Evolutionary conservation across 1,140 invertebrate genomes (phyloP).

Genomic region (Hyles euphorbiae): DNA sequence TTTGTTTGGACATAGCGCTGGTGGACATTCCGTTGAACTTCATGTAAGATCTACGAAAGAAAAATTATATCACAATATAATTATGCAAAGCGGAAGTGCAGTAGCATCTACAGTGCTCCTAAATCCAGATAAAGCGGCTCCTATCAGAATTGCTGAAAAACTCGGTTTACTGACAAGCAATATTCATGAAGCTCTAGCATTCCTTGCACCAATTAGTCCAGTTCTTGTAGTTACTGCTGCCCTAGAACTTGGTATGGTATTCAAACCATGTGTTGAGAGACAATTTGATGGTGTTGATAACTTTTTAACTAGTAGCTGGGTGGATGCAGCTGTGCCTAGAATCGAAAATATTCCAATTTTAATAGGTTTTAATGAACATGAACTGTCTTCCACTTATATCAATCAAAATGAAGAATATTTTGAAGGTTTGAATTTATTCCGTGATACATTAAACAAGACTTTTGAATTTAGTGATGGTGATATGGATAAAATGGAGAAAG

Average conservation of each 20-base stretch:
- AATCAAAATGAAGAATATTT: constrained; percentile 16
- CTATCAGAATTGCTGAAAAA: constrained; percentile 22
- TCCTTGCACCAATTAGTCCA: constrained; percentile 14
- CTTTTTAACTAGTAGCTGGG: constrained; percentile 28
- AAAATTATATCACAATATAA: constrained; percentile 23
- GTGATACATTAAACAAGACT: constrained; percentile 13
- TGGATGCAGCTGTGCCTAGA: constrained; percentile 26
- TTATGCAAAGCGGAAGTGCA: constrained; percentile 28
- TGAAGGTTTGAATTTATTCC: constrained; percentile 20
- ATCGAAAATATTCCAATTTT: constrained; percentile 30
- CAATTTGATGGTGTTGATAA: constrained; percentile 21
- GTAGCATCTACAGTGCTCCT: constrained; percentile 13
- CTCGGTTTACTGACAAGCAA: constrained; percentile 19
- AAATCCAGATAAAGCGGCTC: constrained; percentile 19
- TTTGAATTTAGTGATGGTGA: constrained; percentile 23
- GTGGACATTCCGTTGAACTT: constrained; percentile 22
- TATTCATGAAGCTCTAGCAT: constrained; percentile 21
- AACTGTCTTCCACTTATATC: constrained; percentile 13
- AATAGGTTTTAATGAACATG: constrained; percentile 29
- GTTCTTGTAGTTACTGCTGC: constrained; percentile 13
- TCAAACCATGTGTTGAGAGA: constrained; percentile 30
- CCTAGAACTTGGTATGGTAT: constrained; percentile 7
- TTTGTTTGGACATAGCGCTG: constrained; percentile 22
- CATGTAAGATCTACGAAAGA: constrained; percentile 24
- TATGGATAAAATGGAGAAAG: constrained; percentile 12